Conservation (phyloP, 2,113 vertebrate species). For the Nesoenas mayeri region DNA sequence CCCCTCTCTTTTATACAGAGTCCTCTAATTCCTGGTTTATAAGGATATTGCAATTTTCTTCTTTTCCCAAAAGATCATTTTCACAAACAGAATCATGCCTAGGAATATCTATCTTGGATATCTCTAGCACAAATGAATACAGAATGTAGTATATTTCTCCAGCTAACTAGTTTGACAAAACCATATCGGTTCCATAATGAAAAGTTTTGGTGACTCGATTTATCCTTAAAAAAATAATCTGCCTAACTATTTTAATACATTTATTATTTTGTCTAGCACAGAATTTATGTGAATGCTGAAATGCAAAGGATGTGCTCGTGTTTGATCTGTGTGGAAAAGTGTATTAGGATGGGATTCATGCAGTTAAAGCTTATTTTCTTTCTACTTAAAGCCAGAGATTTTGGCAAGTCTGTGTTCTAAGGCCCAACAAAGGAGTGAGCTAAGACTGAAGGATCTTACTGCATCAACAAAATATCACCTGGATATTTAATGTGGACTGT, state of each 20-base stretch:
- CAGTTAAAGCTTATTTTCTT: not conserved
- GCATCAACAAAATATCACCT: not conserved
- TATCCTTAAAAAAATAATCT: not conserved
- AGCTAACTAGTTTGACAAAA: not conserved
- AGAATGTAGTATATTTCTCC: not conserved
- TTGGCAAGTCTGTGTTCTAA: not conserved
- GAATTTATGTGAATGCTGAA: not conserved
- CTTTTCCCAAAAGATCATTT: not conserved
- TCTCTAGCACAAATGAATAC: not conserved
- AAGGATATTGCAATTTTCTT: not conserved
- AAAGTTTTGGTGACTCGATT: not conserved
- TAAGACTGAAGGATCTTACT: not conserved
- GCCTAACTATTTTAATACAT: not conserved
- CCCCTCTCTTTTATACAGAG: not conserved
- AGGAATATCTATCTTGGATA: not conserved
- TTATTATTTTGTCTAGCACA: not conserved
- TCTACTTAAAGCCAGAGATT: not conserved
- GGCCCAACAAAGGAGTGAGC: not conserved
- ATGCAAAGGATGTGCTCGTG: not conserved
- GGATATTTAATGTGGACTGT: not conserved
- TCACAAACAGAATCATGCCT: not conserved
- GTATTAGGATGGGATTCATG: not conserved
- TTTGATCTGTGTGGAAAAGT: not conserved
- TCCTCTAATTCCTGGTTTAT: not conserved
- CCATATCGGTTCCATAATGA: not conserved